These are phyloP conservation scores for Butastur rufipennis DNA, from an alignment of 2,113 vertebrate genomes.

Conservation along the genomic window DNA sequence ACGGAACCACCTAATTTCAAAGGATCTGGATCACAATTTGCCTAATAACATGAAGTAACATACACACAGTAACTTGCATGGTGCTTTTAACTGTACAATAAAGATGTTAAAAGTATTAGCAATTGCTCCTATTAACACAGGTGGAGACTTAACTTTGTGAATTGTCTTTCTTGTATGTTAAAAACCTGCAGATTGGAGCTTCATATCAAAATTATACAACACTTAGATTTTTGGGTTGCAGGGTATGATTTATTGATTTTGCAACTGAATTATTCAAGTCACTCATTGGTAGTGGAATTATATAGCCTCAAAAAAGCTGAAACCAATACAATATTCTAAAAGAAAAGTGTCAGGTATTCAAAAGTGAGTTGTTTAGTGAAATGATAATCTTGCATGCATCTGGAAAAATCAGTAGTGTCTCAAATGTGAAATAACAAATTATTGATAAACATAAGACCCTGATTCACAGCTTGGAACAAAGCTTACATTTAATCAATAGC, in stretches of 20 bases:
- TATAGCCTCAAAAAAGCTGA: not conserved
- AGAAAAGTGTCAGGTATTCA: not conserved
- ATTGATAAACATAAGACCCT: not conserved
- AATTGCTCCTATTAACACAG: not conserved
- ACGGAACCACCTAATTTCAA: not conserved
- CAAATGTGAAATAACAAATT: conserved; percentile 17
- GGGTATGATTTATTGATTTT: conserved; percentile 26
- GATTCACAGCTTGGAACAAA: not conserved
- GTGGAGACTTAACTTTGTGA: not conserved
- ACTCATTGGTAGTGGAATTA: conserved; percentile 24
- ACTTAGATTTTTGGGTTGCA: not conserved
- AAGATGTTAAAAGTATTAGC: not conserved
- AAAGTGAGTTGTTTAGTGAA: conserved; percentile 27
- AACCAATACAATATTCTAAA: conserved; percentile 17
- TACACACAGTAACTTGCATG: not conserved
- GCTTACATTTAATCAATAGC: conserved; percentile 9
- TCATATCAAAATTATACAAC: not conserved
- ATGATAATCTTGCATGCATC: not conserved
- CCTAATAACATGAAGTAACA: not conserved
- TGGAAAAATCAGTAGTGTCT: not conserved
- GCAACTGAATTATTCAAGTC: conserved; percentile 36
- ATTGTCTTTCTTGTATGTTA: not conserved
- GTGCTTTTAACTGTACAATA: not conserved
- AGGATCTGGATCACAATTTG: not conserved
- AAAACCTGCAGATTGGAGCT: not conserved